phyloP scores from a whole-genome alignment of 2,888 invertebrate genomes.

The Scaeva pyrastri region DNA sequence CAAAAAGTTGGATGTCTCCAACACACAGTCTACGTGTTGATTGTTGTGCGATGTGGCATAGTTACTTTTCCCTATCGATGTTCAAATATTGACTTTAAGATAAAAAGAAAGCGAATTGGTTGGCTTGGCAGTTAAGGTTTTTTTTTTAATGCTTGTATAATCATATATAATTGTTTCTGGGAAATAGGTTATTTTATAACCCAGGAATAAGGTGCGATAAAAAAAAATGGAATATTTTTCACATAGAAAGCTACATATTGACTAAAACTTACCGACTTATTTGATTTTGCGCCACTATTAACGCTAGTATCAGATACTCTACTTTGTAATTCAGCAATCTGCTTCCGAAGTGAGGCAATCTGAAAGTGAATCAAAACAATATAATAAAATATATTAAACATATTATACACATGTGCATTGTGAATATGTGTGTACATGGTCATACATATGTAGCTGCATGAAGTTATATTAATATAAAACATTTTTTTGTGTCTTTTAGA shows the following conservation, averaged over 20 bases:
- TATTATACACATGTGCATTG: too few relatives aligned
- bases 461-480: neutral
- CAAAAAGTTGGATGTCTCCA: slow-evolving; percentile 33
- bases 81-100: slow-evolving; percentile 66
- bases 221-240: slow-evolving; percentile 4
- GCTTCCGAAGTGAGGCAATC: slow-evolving; percentile 83
- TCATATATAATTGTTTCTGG: slow-evolving; percentile 51
- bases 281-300: slow-evolving; percentile 77
- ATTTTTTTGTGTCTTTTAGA: slow-evolving; percentile 8
- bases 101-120: slow-evolving; percentile 62
- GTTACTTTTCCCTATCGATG: slow-evolving; percentile 44
- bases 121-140: slow-evolving; percentile 22
- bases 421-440: neutral
- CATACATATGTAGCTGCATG: neutral
- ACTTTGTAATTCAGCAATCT: slow-evolving; percentile 81
- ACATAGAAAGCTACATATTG: neutral
- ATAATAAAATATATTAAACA: neutral
- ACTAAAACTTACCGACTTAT: slow-evolving; percentile 80
- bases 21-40: slow-evolving; percentile 44
- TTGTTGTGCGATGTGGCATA: slow-evolving; percentile 40
- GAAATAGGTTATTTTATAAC: slow-evolving; percentile 44
- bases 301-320: slow-evolving; percentile 78
- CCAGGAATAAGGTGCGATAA: slow-evolving; percentile 27
- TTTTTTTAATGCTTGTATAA: slow-evolving; percentile 42
- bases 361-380: slow-evolving; percentile 78